phyloP scores from a whole-genome alignment of 2,888 invertebrate genomes.

The Tetheella fluctuosa region DNA sequence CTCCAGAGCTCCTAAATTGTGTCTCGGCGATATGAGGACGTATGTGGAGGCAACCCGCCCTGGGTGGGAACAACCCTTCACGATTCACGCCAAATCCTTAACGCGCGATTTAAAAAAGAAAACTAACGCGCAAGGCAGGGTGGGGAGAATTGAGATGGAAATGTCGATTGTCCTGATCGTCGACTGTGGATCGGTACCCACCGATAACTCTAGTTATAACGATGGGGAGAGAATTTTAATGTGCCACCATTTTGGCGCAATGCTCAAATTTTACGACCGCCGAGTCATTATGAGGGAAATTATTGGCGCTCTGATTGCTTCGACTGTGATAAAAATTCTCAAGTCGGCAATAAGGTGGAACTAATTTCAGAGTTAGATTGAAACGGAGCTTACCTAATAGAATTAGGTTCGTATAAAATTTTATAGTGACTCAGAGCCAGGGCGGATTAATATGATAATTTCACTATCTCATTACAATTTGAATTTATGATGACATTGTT shows the following conservation, averaged over 20 bases:
- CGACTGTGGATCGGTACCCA: conserved; percentile 64
- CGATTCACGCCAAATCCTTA: conserved; percentile 81
- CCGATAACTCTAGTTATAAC: conserved; percentile 82
- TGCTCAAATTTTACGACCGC: conserved; percentile 83
- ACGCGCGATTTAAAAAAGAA: conserved; percentile 84
- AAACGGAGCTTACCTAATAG: conserved; percentile 63
- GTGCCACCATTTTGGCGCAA: conserved; percentile 84
- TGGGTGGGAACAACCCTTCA: conserved; percentile 73
- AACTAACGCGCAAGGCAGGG: conserved; percentile 70
- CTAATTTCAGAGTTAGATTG: conserved; percentile 78
- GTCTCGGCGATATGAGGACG: conserved; percentile 67
- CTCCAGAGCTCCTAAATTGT: conserved; percentile 53
- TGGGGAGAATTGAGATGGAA: conserved; percentile 77
- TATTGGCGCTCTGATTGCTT: conserved; percentile 84
- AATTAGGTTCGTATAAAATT: conserved; percentile 52
- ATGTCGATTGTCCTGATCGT: conserved; percentile 77
- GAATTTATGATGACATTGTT: conserved; percentile 44
- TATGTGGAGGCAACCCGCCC: conserved; percentile 64
- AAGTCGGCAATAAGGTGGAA: conserved; percentile 83
- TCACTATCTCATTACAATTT: conserved; percentile 41
- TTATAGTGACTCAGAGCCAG: conserved; percentile 37
- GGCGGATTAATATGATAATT: conserved; percentile 27
- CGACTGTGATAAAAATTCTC: conserved; percentile 83
- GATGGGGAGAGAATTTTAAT: conserved; percentile 84
- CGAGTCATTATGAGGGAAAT: conserved; percentile 83